Base-by-base conservation (phyloP, 2,888 invertebrate genomes). In the Muscina levida region DNA sequence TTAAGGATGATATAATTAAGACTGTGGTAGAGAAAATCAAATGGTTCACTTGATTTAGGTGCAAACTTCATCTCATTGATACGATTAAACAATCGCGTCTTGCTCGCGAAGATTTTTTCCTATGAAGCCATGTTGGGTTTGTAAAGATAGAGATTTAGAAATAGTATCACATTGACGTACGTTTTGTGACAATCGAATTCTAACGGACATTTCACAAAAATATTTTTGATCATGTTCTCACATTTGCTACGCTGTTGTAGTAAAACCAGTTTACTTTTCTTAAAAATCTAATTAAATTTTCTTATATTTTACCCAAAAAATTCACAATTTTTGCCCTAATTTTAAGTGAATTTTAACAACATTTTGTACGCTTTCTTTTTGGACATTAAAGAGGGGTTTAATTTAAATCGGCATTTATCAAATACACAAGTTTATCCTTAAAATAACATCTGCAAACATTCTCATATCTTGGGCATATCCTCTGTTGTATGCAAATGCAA, bases 401-500 rank as follows among this genome's bases (percentile, higher is more conserved):
- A 72, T 57, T n/a, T 51, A 24, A 71, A 74, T 62, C 73, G 66
- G 73, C 44, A 74, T 67, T 72, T 65, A 44, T 68, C 13, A 44
- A 37, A 56, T 57, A 39, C 57, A 42, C 39, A 59, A 84, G 37
- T 37, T 53, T 2, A 22, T 56, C 24, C 42, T 65, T 8, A 65
- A 37, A 37, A n/a, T 2, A 53, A 87, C 88, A 88, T 88, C 90
- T 88, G 90, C 86, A 87, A 86, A 84, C 85, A 86, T 90, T 89
- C 90, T 88, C 88, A 90, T 88, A 62, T 39, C 56, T 56, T 42
- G 65, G 72, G 65, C 46, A 68, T n/a, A 87, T 87, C 87, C 88
- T 88, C 89, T 87, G 88, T 87, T 87, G 72, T 87, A 88, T 88
- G 88, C 87, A 88, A 88, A 88, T 88, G 85, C 84, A 83, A 77